phyloP scores from a whole-genome alignment of 2,113 vertebrate species.

The Percopsis transmontana region DNA sequence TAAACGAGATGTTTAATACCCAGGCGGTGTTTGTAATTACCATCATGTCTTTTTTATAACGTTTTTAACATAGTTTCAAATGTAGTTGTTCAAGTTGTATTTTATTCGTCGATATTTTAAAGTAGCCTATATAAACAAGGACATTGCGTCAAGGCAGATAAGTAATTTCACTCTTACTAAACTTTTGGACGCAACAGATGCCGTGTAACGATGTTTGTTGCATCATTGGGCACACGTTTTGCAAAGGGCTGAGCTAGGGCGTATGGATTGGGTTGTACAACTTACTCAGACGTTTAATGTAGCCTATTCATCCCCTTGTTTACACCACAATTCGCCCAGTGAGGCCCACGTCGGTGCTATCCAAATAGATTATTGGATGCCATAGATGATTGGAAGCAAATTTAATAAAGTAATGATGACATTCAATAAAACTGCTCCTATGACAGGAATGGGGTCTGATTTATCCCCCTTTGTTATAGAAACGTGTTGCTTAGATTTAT shows the following conservation, averaged over 20 bases:
- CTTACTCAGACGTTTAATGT: slow-evolving; percentile 36
- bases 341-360: slow-evolving; percentile 54
- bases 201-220: slow-evolving; percentile 18
- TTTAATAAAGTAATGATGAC: slow-evolving; percentile 18
- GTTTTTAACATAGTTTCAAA: not conserved
- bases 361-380: slow-evolving; percentile 36
- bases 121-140: not conserved
- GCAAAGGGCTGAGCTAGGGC: slow-evolving; percentile 32
- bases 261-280: slow-evolving; percentile 44
- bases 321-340: slow-evolving; percentile 65
- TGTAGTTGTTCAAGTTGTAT: not conserved
- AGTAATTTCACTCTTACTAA: slow-evolving; percentile 25
- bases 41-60: not conserved
- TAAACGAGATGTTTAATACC: no score
- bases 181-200: slow-evolving; percentile 2
- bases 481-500: slow-evolving; percentile 14
- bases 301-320: not conserved
- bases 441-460: slow-evolving; percentile 10
- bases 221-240: slow-evolving; percentile 36
- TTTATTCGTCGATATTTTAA: slow-evolving; percentile 4
- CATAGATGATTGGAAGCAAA: slow-evolving; percentile 42
- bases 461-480: not conserved
- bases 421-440: slow-evolving; percentile 34
- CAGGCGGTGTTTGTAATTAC: no score
- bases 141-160: slow-evolving; percentile 5